Base-by-base conservation (phyloP, 2,888 invertebrate genomes). In the Nomada fucata region DNA sequence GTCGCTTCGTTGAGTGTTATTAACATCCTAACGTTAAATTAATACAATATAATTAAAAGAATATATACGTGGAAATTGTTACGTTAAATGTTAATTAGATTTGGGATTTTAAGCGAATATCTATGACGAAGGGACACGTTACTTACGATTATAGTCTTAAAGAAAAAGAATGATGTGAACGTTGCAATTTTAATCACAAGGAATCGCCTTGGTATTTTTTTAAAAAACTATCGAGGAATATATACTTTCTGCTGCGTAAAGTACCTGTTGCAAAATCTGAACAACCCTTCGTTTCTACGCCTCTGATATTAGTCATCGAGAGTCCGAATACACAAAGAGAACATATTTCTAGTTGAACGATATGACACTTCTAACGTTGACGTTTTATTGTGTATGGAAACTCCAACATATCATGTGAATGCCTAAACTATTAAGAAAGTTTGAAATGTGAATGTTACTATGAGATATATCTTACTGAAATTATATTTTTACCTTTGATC, bases 401-500 rank as follows among this genome's bases (percentile, higher is more conserved):
- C 65, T 82, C 76, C 86, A 88, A 91, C 88, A 91, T 90, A 91
- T 90, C 90, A 90, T 86, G 86, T 79, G 88, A 89, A 91, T 89
- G 91, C 91, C 91, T 91, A 91, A 90, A 87, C 89, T 90, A 90
- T 91, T 90, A 87, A 89, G 86, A 89, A 86, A 86, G 81, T 89
- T 89, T 88, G 81, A 86, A 88, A 89, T 88, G 86, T 90, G 84
- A 91, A 91, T 90, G 90, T 91, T 91, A 88, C 82, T 86, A 83
- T 67, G 83, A 87, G 85, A 86, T 81, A 87, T 75, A 71, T 81
- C 88, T 88, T 89, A 91, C 89, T 89, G 87, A 90, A 92, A 90
- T 91, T 92, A 92, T 93, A 93, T 93, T 92, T 93, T 92, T 92
- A 92, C 92, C 93, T 92, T 90, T 79, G 79, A 90, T 89, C 86